phyloP scores from a whole-genome alignment of 1,140 invertebrate genomes.

The Eufriesea mexicana region DNA sequence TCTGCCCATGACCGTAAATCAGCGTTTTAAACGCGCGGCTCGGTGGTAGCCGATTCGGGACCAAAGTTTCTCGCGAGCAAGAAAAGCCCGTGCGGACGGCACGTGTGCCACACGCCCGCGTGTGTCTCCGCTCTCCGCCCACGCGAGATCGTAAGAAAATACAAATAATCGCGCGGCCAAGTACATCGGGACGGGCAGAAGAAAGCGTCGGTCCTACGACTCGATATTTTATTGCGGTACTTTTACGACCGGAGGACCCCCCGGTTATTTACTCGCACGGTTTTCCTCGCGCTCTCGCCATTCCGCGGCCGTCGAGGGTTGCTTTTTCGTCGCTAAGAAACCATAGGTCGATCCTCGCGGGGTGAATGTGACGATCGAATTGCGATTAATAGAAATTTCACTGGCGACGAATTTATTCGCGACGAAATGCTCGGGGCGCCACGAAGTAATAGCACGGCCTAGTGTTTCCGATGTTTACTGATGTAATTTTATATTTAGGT shows the following conservation, averaged over 20 bases:
- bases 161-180: conserved; percentile 24
- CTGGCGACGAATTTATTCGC: no score
- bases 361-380: not conserved
- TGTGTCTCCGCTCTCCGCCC: not conserved
- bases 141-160: conserved; percentile 21
- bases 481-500: no score
- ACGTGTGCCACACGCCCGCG: not conserved
- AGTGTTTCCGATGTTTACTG: no score
- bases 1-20: conserved; percentile 8
- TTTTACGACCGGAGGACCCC: conserved; percentile 41
- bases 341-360: no score
- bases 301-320: not conserved
- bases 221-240: conserved; percentile 44
- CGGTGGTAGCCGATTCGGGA: not conserved
- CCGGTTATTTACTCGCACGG: conserved; percentile 37
- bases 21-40: not conserved
- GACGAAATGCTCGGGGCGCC: no score
- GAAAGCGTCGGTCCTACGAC: conserved; percentile 1
- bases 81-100: not conserved
- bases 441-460: no score
- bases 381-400: not conserved
- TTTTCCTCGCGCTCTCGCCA: conserved; percentile 10
- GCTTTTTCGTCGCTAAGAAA: no score
- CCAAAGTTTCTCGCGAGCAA: not conserved
- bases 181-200: not conserved